phyloP scores from a whole-genome alignment of 2,797 vertebrate genomes.

The Hydrocynus forskahlii region DNA sequence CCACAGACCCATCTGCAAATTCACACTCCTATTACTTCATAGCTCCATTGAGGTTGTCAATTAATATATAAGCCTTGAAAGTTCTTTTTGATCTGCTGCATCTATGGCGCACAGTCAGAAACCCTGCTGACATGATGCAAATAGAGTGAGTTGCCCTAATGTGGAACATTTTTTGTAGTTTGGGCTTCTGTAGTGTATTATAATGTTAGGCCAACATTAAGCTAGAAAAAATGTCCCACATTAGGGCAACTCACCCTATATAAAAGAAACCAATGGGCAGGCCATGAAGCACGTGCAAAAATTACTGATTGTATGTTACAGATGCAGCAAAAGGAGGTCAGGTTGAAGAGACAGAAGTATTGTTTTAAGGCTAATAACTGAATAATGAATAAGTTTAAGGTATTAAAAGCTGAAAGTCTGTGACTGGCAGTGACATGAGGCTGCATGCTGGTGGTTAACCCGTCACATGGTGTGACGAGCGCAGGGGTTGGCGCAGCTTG shows the following conservation, averaged over 20 bases:
- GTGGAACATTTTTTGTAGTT: too few species aligned
- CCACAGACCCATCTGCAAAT: background rate
- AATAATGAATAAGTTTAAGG: background rate
- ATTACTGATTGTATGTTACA: background rate
- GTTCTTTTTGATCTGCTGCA: background rate
- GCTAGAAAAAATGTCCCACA: too few species aligned
- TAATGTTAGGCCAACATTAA: too few species aligned
- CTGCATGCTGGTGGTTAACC: constrained; percentile 3
- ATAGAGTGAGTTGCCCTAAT: too few species aligned
- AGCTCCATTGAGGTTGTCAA: background rate
- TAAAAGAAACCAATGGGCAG: too few species aligned
- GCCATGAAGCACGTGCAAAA: background rate
- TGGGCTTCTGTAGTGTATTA: too few species aligned
- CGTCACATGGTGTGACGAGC: background rate
- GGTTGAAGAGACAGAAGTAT: background rate
- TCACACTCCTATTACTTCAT: background rate
- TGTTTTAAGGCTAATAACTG: background rate
- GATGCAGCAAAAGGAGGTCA: too few species aligned
- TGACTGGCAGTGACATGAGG: constrained; percentile 36
- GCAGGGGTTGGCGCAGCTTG: background rate
- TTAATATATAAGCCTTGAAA: background rate
- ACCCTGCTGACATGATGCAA: too few species aligned
- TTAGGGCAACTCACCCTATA: too few species aligned
- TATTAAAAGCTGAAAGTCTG: background rate
- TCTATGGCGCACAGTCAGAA: background rate